phyloP scores from a whole-genome alignment of 2,888 invertebrate genomes.

The Torymus aiolomorphi region DNA sequence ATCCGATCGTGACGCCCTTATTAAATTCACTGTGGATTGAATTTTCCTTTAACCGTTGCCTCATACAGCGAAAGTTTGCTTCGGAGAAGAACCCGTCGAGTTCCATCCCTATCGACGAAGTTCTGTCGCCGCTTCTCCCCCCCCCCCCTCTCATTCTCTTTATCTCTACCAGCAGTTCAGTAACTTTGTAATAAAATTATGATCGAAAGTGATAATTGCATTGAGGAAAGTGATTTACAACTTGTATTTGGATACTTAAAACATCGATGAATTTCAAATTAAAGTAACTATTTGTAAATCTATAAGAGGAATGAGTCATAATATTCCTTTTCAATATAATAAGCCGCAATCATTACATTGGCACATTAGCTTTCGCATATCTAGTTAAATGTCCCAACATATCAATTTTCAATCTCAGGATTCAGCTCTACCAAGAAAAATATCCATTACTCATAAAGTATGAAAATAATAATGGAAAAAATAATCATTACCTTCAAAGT shows the following conservation, averaged over 20 bases:
- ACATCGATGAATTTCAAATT: constrained; percentile 30
- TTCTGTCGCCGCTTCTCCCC: constrained; percentile 50
- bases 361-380: no score
- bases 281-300: background rate
- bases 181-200: constrained; percentile 55
- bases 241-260: constrained; percentile 35
- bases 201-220: constrained; percentile 51
- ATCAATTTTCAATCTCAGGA: no score
- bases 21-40: constrained; percentile 60
- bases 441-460: no score
- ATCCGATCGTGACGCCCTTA: constrained; percentile 60
- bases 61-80: constrained; percentile 54
- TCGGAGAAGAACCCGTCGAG: constrained; percentile 45
- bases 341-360: background rate
- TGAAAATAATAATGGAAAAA: no score
- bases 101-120: constrained; percentile 50
- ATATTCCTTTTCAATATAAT: background rate
- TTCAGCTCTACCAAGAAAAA: no score
- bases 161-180: constrained; percentile 10
- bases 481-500: no score
- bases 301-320: background rate
- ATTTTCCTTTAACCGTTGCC: constrained; percentile 58
- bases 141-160: constrained; percentile 26
- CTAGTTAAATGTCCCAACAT: no score
- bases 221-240: constrained; percentile 47